Evolutionary conservation across 1,140 invertebrate species (phyloP), one percentile per base, ranked within the genome.

Genomic region (Latrodectus geometricus): DNA sequence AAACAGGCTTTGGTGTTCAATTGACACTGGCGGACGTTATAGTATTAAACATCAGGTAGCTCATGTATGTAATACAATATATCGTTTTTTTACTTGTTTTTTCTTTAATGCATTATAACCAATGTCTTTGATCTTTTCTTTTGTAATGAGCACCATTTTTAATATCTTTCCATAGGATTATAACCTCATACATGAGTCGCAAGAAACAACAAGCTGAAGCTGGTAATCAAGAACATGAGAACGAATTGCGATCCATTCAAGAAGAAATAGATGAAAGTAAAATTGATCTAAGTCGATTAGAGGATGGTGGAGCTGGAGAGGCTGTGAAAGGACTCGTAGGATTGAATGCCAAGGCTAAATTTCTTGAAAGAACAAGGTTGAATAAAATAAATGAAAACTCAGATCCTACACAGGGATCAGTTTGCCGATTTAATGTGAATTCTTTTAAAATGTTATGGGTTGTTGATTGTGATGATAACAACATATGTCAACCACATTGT

Each of bases 381-480:
- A 75, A 74, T 50, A 79, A 79, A 48, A 35, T 68, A 35, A 82
- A 72, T 73, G n/a, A 9, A 17, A 50, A 72, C 52, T 69, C 65
- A 14, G 23, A 49, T 17, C 17, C 49, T 73, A 91, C 92, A 8
- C 95, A 95, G 89, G 93, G 94, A 80, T 94, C 93, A 0, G 93
- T 95, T 89, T 95, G 95, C 90, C 93, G 93, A 90, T 95, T 96
- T 89, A 94, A 95, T 90, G 91, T 94, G 3, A 94, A 94, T 88
- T 94, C 93, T 76, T 95, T 94, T 89, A 95, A 95, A 88, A 94
- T 96, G 91, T 93, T 96, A 69, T 96, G 95, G 91, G 94, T 96
- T 66, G 93, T 95, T 52, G 94, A 95, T 88, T 95, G 95, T 91
- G 95, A 96, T 90, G 17, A 68, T 78, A 75, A 20, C n/a, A 75